These are phyloP conservation scores for Muscicapa adusta DNA, from an alignment of 2,113 vertebrate species.

Conservation along the genomic window DNA sequence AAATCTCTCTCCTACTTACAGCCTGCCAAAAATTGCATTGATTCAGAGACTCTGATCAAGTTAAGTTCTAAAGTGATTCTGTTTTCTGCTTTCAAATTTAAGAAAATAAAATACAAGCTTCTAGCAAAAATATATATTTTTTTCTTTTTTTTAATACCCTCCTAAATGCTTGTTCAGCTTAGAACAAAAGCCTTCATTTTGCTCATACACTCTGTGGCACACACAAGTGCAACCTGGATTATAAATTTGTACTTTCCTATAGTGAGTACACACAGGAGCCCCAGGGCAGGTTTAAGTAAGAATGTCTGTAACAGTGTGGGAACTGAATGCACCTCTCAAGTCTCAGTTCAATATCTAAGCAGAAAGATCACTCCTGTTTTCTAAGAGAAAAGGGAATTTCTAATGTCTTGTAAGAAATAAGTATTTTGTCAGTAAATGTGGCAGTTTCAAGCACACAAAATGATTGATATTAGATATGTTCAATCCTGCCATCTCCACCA, in stretches of 20 bases:
- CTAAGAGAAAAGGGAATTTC: background rate
- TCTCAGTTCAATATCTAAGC: background rate
- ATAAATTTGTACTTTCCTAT: background rate
- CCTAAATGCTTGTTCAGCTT: background rate
- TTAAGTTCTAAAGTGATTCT: background rate
- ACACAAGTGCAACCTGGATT: background rate
- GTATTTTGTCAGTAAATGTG: background rate
- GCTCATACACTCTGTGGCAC: background rate
- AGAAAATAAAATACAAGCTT: background rate
- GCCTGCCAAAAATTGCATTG: background rate
- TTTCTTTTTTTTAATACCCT: no score
- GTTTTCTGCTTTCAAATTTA: no score
- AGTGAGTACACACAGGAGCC: fast-evolving
- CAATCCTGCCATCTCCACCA: no score
- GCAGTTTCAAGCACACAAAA: background rate
- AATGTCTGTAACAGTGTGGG: background rate
- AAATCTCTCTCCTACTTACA: slow-evolving; percentile 5
- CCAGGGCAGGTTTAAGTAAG: background rate
- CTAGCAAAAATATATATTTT: background rate
- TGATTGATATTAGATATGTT: background rate
- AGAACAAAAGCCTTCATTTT: background rate
- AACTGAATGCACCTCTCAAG: background rate
- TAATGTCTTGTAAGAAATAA: background rate
- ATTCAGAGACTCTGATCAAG: background rate
- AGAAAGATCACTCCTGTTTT: background rate